Percentiles rank a stretch among this genome's conserved stretches.
Evolutionary conservation across 2,113 vertebrate species (phyloP).

Genomic region (Poecilia latipinna): DNA sequence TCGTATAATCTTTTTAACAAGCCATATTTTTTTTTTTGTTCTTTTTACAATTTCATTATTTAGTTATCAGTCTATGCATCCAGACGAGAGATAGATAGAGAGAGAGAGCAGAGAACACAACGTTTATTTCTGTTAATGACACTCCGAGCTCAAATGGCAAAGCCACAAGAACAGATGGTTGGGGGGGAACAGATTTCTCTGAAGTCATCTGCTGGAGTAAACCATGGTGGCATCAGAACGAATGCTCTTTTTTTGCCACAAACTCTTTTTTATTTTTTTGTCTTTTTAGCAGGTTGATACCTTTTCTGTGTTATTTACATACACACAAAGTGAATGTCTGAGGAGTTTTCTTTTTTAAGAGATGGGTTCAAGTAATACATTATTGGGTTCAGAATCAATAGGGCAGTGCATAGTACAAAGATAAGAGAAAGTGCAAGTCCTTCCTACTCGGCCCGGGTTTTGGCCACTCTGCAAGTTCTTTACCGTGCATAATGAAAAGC

Average conservation of each 20-base stretch:
- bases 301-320: slow-evolving; percentile 93
- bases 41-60: slow-evolving; percentile 84
- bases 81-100: slow-evolving; percentile 93
- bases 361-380: slow-evolving; percentile 98
- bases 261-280: slow-evolving; percentile 73
- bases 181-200: slow-evolving; percentile 80
- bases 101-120: slow-evolving; percentile 98
- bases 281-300: slow-evolving; percentile 69
- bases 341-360: slow-evolving; percentile 85
- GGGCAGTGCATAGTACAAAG: slow-evolving; percentile 99
- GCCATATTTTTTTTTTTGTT: slow-evolving; percentile 79
- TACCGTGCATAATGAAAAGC: slow-evolving; percentile 84
- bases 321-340: slow-evolving; percentile 90
- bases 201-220: slow-evolving; percentile 90
- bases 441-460: slow-evolving; percentile 86
- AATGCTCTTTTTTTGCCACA: slow-evolving; percentile 80
- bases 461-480: slow-evolving; percentile 83
- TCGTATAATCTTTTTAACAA: slow-evolving; percentile 98
- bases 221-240: slow-evolving; percentile 83
- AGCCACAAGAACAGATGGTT: slow-evolving; percentile 92
- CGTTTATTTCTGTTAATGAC: slow-evolving; percentile 95
- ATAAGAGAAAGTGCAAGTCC: slow-evolving; percentile 99
- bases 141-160: slow-evolving; percentile 96
- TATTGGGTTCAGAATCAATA: slow-evolving; percentile 99
- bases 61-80: slow-evolving; percentile 99